phyloP scores from a whole-genome alignment of 2,113 vertebrate species.

The Machaerirhynchus nigripectus region DNA sequence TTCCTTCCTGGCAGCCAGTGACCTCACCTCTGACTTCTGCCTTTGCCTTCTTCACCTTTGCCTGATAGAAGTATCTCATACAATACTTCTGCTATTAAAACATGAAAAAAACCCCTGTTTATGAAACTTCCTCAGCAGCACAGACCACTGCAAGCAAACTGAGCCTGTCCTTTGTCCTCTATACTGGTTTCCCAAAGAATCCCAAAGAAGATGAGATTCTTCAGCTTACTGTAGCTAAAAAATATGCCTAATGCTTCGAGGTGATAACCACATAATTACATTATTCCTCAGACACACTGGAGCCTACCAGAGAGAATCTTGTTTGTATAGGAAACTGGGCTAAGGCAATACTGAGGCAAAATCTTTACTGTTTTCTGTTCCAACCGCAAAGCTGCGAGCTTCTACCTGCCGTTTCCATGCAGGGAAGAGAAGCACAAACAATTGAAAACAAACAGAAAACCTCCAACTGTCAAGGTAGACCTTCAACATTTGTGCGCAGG shows the following conservation, averaged over 20 bases:
- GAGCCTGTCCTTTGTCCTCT: not conserved
- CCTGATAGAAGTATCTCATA: not conserved
- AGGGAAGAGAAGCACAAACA: not conserved
- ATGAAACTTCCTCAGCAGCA: not conserved
- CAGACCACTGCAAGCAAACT: not conserved
- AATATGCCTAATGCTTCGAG: not conserved
- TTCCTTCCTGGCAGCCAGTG: conserved; percentile 5
- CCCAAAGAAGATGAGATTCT: not conserved
- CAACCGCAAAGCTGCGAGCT: conserved; percentile 8
- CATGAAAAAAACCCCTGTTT: not conserved
- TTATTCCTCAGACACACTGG: conserved; percentile 39
- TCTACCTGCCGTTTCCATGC: conserved; percentile 18
- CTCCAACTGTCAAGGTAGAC: not conserved
- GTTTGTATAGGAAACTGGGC: conserved; percentile 34
- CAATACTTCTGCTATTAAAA: not conserved
- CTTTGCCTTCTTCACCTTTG: not conserved
- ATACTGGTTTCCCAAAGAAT: not conserved
- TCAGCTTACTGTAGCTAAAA: not conserved
- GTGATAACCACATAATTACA: conserved; percentile 45
- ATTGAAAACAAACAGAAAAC: not conserved
- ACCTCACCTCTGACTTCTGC: not conserved
- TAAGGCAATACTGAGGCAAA: not conserved
- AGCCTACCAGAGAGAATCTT: conserved; percentile 21
- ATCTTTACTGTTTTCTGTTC: not conserved
- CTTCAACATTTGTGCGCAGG: not conserved